These are phyloP conservation scores for Lasioglossum malachurum DNA, from an alignment of 2,888 invertebrate genomes.

Conservation along the genomic window DNA sequence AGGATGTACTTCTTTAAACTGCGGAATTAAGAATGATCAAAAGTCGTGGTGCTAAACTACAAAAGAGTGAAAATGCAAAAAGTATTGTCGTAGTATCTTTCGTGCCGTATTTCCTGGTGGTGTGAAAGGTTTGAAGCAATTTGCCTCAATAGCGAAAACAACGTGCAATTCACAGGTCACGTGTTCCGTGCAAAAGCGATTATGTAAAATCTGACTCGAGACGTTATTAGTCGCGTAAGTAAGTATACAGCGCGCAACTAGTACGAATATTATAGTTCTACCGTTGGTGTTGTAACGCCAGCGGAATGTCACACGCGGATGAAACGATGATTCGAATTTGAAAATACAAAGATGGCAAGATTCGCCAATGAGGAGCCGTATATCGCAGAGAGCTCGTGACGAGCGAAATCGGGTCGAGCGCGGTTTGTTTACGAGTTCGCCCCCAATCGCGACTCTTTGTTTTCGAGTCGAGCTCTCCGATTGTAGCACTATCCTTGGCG, in stretches of 20 bases:
- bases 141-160: neutral
- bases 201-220: neutral
- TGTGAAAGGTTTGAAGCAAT: neutral
- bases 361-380: neutral
- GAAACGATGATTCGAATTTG: neutral
- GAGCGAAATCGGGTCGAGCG: neutral
- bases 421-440: conserved; percentile 46
- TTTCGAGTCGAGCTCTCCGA: conserved; percentile 27
- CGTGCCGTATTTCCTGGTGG: too few relatives aligned
- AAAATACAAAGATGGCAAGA: neutral
- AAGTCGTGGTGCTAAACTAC: too few relatives aligned
- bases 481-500: conserved; percentile 26
- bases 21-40: too few relatives aligned
- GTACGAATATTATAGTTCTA: conserved; percentile 19
- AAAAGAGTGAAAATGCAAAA: too few relatives aligned
- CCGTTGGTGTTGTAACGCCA: neutral
- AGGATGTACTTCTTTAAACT: too few relatives aligned
- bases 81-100: too few relatives aligned
- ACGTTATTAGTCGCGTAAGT: conserved; percentile 26
- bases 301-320: neutral
- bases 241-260: neutral
- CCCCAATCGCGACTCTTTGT: conserved; percentile 42
- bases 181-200: neutral
- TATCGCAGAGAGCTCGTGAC: neutral
- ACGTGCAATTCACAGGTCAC: neutral